A percentile compares a stretch with the other conserved stretches of the same genome.
Evolutionary conservation across 2,797 vertebrate species (phyloP).

Genomic region (Gastrophryne carolinensis): DNA sequence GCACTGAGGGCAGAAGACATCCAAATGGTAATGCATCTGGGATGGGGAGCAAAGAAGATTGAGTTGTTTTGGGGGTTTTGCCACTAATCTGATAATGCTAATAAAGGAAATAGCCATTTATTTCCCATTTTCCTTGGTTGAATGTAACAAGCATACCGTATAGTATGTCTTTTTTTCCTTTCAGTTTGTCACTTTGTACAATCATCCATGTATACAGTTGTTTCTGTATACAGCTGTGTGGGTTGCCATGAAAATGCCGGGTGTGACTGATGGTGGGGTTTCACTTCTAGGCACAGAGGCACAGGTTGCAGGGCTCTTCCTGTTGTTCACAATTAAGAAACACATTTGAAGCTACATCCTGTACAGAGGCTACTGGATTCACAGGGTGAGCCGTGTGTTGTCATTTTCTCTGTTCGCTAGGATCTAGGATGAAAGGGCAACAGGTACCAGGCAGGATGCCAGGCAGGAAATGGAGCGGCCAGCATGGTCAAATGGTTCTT

Average conservation of each 20-base stretch:
- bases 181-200: too few relatives aligned
- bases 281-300: not conserved
- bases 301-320: not conserved
- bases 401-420: not conserved
- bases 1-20: too few relatives aligned
- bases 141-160: too few relatives aligned
- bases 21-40: too few relatives aligned
- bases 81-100: too few relatives aligned
- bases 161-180: too few relatives aligned
- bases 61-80: too few relatives aligned
- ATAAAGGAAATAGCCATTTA: too few relatives aligned
- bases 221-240: not conserved
- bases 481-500: not conserved
- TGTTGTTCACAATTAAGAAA: not conserved
- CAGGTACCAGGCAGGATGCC: not conserved
- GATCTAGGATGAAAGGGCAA: constrained; percentile 14
- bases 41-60: too few relatives aligned
- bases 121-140: too few relatives aligned
- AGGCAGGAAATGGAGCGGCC: constrained; percentile 1
- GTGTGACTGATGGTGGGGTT: not conserved
- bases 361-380: not conserved
- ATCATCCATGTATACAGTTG: too few relatives aligned
- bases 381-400: not conserved
- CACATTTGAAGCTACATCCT: not conserved
- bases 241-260: not conserved